Percentiles rank a stretch among this genome's conserved stretches.
These are phyloP conservation scores for Dynastes hyllus DNA, from an alignment of 2,888 invertebrate genomes.

Conservation along the genomic window DNA sequence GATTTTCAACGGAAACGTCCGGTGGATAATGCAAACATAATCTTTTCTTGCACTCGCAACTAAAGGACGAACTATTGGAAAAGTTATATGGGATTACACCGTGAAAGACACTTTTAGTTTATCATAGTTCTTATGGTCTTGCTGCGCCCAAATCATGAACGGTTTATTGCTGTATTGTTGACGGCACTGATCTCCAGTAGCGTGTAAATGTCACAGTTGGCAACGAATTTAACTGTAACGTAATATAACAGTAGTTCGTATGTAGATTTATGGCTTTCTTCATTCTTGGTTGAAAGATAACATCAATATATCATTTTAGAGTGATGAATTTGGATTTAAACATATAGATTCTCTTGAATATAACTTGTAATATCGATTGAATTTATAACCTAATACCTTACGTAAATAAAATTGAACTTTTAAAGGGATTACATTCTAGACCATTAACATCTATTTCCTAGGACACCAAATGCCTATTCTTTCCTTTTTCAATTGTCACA, in stretches of 20 bases:
- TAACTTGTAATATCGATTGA: too few relatives aligned
- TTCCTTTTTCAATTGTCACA: slow-evolving; percentile 8
- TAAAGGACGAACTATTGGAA: slow-evolving; percentile 6
- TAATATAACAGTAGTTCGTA: slow-evolving; percentile 49
- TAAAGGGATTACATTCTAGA: too few relatives aligned
- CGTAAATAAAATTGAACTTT: too few relatives aligned
- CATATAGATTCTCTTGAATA: too few relatives aligned
- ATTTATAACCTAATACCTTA: too few relatives aligned
- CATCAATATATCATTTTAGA: neutral
- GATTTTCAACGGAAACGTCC: slow-evolving; percentile 29
- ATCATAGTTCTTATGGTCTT: slow-evolving; percentile 37
- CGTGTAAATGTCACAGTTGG: slow-evolving; percentile 55
- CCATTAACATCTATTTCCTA: slow-evolving; percentile 7
- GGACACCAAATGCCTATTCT: slow-evolving; percentile 5
- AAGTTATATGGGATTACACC: neutral
- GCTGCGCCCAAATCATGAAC: slow-evolving; percentile 55
- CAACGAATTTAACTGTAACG: slow-evolving; percentile 54
- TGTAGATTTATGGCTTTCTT: slow-evolving; percentile 47
- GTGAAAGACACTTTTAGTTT: slow-evolving; percentile 6
- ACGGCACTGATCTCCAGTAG: slow-evolving; percentile 52
- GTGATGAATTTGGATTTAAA: neutral
- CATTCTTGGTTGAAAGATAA: neutral
- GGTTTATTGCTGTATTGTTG: slow-evolving; percentile 56
- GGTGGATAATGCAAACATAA: slow-evolving; percentile 35
- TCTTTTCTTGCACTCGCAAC: slow-evolving; percentile 24